These are phyloP conservation scores for Hyaena hyaena DNA, from an alignment of 2,113 vertebrate genomes.

Conservation along the genomic window DNA sequence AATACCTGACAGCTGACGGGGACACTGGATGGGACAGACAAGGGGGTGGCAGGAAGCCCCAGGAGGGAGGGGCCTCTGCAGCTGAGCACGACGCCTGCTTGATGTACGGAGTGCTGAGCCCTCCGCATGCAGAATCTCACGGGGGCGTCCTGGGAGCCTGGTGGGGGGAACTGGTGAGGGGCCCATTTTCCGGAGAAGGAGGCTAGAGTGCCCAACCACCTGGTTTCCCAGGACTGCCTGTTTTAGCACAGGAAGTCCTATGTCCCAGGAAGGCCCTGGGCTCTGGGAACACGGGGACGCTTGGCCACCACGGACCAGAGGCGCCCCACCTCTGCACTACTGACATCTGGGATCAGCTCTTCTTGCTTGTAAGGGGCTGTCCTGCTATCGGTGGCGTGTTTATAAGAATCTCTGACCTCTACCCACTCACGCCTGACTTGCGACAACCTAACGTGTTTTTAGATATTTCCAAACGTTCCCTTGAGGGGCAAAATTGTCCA, in stretches of 20 bases:
- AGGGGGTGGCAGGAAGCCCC: accelerated
- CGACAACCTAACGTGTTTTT: not conserved
- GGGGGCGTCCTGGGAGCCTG: accelerated
- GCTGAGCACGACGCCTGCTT: accelerated
- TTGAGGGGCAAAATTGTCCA: not conserved
- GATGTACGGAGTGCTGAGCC: accelerated
- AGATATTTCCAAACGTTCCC: not conserved
- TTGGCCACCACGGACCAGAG: not conserved
- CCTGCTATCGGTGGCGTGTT: not conserved
- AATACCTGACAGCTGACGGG: not conserved
- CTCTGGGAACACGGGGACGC: not conserved
- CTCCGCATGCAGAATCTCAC: accelerated
- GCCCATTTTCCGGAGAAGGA: not conserved
- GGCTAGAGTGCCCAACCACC: not conserved
- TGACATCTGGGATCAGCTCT: not conserved
- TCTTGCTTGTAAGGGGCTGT: no score
- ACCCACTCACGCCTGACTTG: not conserved
- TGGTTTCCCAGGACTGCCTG: not conserved
- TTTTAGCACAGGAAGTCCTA: not conserved
- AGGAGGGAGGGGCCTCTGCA: not conserved
- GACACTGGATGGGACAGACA: not conserved
- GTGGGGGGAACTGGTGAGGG: not conserved
- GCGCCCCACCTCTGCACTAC: accelerated
- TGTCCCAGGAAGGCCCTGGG: not conserved
- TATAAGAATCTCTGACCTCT: not conserved